Evolutionary conservation across 2,888 invertebrate species (phyloP), one percentile per base, ranked within the genome.

Genomic region (Spodoptera littoralis): DNA sequence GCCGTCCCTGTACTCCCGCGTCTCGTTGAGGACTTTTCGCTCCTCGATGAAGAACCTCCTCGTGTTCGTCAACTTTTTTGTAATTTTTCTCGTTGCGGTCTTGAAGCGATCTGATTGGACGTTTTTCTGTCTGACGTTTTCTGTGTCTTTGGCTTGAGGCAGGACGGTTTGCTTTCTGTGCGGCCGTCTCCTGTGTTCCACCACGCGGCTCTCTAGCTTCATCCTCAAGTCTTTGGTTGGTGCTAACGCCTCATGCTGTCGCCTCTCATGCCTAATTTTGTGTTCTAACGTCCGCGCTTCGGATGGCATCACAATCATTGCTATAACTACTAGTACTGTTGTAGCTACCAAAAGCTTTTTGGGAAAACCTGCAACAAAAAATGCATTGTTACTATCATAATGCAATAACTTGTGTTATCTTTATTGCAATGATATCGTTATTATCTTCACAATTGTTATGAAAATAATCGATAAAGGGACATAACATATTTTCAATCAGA

Each of bases 291-390:
- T 74, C 45, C 90, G 85, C 61, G 90, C 91, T 73, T 93, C 93
- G 49, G 84, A 83, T 80, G 92, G 90, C 77, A 87, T 90, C 71
- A 93, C 84, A 82, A 91, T 90, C 93, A 93, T 94, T 59, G 92
- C 86, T 82, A 94, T 79, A 79, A 94, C 86, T 74, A 92, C 84
- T 82, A 93, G 82, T 86, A 94, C 76, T 74, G 92, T 89, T 88
- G 90, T 86, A 91, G 93, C 94, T 90, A 93, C 90, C 89, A 94
- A 90, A 87, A 94, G 93, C 93, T 90, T 94, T 91, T 92, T 94
- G 87, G 92, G 88, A 92, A 93, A 93, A 93, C 91, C 94, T 94
- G 93, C 86, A 92, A 93, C 64, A 77, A 79, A 85, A 60, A 81
- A 57, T 11, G n/a, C 24, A 53, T 44, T 13, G 24, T 71, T 66